These are phyloP conservation scores for Rhynchotus rufescens DNA, from an alignment of 2,797 vertebrate genomes.

Conservation along the genomic window DNA sequence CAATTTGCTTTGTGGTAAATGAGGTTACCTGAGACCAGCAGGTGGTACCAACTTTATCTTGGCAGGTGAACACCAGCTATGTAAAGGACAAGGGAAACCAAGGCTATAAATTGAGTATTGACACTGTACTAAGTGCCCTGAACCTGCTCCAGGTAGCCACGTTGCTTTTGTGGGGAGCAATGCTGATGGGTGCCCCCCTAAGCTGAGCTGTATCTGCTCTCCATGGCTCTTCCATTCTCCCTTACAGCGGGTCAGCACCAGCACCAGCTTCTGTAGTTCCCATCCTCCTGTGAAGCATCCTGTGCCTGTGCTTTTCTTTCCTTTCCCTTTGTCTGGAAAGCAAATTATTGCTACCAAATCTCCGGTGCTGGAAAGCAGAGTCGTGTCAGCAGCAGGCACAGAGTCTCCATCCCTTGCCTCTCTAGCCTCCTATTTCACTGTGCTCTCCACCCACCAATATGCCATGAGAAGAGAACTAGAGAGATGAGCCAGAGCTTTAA, in stretches of 20 bases:
- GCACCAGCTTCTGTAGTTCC: neutral
- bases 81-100: neutral
- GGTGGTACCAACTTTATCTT: neutral
- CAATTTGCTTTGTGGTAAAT: neutral
- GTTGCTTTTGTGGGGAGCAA: neutral
- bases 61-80: neutral
- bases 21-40: neutral
- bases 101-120: neutral
- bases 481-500: slow-evolving; percentile 20
- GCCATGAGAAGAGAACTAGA: neutral
- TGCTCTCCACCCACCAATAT: neutral
- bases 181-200: too few species aligned
- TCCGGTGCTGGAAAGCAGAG: neutral
- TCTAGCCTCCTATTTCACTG: neutral
- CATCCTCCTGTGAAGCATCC: neutral
- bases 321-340: neutral
- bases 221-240: neutral
- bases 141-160: neutral
- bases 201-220: neutral
- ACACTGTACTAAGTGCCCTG: too few species aligned
- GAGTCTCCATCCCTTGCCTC: neutral
- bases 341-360: neutral
- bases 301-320: neutral
- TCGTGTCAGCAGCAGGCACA: neutral
- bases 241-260: neutral